These are phyloP conservation scores for Drosophila santomea DNA, from an alignment of 1,140 invertebrate genomes.

Conservation along the genomic window DNA sequence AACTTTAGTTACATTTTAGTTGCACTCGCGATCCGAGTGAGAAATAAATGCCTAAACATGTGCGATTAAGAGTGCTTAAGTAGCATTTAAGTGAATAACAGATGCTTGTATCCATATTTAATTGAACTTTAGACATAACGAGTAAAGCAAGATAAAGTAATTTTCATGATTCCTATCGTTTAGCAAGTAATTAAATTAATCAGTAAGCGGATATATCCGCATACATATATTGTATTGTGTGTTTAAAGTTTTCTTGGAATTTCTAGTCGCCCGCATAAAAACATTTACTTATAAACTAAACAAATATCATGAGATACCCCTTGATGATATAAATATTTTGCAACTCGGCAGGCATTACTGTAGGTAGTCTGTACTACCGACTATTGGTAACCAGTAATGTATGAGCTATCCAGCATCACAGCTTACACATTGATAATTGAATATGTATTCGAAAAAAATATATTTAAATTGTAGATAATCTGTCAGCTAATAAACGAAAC, in stretches of 20 bases:
- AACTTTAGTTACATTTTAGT: conserved; percentile 65
- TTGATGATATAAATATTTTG: conserved; percentile 39
- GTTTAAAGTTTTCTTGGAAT: conserved; percentile 77
- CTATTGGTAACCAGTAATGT: conserved; percentile 13
- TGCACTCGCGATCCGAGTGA: conserved; percentile 29
- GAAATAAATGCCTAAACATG: conserved; percentile 23
- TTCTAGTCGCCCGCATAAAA: conserved; percentile 81
- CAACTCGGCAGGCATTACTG: conserved; percentile 41
- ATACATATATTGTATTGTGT: conserved; percentile 56
- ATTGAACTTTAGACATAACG: conserved; percentile 43
- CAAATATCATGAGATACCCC: conserved; percentile 45
- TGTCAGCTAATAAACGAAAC: conserved; percentile 31
- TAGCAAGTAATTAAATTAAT: conserved; percentile 67
- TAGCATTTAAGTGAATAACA: conserved; percentile 57
- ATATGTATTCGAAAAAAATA: conserved; percentile 20
- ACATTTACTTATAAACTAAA: conserved; percentile 69
- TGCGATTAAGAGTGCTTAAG: conserved; percentile 66
- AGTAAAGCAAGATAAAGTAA: conserved; percentile 68
- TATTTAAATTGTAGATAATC: conserved; percentile 34
- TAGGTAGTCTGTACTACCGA: conserved; percentile 35
- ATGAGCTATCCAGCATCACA: conserved; percentile 27
- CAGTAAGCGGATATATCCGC: conserved; percentile 40
- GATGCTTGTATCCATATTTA: conserved; percentile 72
- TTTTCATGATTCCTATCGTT: conserved; percentile 80
- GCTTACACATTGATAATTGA: conserved; percentile 16